Evolutionary conservation across 2,797 vertebrate species (phyloP).

Genomic region (Danionella dracula): DNA sequence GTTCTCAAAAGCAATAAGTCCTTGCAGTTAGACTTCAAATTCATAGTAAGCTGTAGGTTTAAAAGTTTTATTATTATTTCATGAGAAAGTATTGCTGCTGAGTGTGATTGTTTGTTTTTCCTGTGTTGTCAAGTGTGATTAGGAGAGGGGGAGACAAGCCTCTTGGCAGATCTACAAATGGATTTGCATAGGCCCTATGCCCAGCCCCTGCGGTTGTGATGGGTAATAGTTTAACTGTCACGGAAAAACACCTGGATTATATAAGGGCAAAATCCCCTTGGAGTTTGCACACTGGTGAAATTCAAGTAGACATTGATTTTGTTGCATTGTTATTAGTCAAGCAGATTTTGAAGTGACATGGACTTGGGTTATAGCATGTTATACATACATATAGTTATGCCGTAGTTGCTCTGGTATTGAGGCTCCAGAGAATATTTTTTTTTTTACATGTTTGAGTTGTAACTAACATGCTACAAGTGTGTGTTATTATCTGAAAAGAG

Average conservation of each 20-base stretch:
- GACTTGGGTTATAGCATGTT: too few species aligned
- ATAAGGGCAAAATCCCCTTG: conserved; percentile 59
- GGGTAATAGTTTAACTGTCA: conserved; percentile 70
- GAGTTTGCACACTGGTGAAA: conserved; percentile 4
- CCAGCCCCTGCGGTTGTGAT: conserved; percentile 61
- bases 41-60: not conserved
- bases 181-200: conserved; percentile 73
- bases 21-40: too few species aligned
- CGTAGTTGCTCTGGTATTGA: too few species aligned
- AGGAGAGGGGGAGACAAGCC: conserved; percentile 45
- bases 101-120: conserved; percentile 28
- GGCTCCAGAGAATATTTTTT: too few species aligned
- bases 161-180: conserved; percentile 56
- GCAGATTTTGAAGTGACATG: too few species aligned
- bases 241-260: conserved; percentile 78
- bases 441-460: too few species aligned
- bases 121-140: conserved; percentile 34
- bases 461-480: too few species aligned
- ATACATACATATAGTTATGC: too few species aligned
- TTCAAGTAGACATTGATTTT: not conserved
- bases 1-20: too few species aligned
- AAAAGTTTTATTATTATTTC: not conserved
- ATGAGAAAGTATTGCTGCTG: not conserved
- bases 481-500: too few species aligned
- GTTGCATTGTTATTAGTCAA: not conserved